These are phyloP conservation scores for Ellobius talpinus DNA, from an alignment of 2,113 vertebrate species.

Conservation along the genomic window DNA sequence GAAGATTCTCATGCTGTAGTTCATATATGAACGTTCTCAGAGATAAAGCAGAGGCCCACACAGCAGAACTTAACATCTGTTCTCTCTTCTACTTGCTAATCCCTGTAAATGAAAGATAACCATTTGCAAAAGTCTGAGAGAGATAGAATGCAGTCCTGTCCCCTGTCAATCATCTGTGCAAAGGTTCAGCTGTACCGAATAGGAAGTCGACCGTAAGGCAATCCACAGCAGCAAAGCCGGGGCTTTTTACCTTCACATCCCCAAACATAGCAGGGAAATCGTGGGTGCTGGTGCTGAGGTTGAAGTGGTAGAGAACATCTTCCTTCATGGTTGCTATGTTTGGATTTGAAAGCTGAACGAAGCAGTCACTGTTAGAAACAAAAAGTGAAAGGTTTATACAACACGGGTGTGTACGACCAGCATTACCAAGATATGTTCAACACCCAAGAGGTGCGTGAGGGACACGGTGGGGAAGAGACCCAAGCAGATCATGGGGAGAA, in stretches of 20 bases:
- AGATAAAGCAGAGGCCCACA: not conserved
- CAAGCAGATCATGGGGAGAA: not conserved
- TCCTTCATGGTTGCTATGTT: not conserved
- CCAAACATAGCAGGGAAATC: constrained; percentile 48
- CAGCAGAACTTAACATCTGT: fast-evolving
- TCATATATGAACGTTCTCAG: no score
- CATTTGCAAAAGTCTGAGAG: not conserved
- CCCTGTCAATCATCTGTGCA: fast-evolving
- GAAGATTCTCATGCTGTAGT: not conserved
- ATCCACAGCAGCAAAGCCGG: not conserved
- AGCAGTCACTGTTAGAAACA: not conserved
- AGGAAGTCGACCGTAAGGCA: not conserved
- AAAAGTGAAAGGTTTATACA: not conserved
- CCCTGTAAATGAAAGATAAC: not conserved
- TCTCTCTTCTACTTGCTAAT: not conserved
- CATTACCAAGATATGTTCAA: fast-evolving
- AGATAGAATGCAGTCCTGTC: not conserved
- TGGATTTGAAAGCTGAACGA: not conserved
- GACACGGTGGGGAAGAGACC: fast-evolving
- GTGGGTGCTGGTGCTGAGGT: constrained; percentile 1
- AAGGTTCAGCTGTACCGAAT: fast-evolving
- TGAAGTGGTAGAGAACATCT: constrained; percentile 26
- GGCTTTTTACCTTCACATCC: constrained; percentile 10
- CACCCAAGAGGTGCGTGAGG: fast-evolving
- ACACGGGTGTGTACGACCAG: not conserved